Percentiles rank a stretch among this genome's conserved stretches.
These are phyloP conservation scores for Toxotes lorentzi DNA, from an alignment of 2,797 vertebrate species.

Conservation along the genomic window DNA sequence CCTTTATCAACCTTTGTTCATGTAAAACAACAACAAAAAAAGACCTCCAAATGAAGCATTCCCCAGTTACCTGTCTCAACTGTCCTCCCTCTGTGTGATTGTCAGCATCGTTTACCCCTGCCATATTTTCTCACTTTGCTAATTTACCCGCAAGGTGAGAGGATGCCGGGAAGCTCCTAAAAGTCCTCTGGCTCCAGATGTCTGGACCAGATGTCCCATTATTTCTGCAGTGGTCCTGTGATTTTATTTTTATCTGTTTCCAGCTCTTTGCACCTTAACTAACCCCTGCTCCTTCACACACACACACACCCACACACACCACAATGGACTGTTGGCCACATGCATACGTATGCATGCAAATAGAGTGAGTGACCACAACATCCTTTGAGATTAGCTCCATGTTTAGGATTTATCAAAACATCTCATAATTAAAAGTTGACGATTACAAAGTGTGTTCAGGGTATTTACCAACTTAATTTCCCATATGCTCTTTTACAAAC, in stretches of 20 bases:
- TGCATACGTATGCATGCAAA: constrained; percentile 31
- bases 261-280: constrained; percentile 73
- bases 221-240: constrained; percentile 80
- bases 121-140: constrained; percentile 86
- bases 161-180: constrained; percentile 81
- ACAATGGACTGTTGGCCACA: constrained; percentile 24
- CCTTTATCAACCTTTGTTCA: constrained; percentile 68
- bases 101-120: constrained; percentile 85
- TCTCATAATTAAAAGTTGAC: constrained; percentile 64
- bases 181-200: constrained; percentile 87
- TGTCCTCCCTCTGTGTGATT: constrained; percentile 80
- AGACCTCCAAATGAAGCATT: constrained; percentile 71
- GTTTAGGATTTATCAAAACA: constrained; percentile 49
- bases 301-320: not conserved
- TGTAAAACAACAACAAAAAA: constrained; percentile 59
- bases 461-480: constrained; percentile 38
- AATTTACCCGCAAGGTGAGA: constrained; percentile 87
- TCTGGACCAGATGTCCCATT: constrained; percentile 87
- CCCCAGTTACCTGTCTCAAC: constrained; percentile 69
- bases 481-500: constrained; percentile 37
- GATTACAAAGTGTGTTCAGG: constrained; percentile 33
- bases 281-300: constrained; percentile 28
- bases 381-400: constrained; percentile 51
- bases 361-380: constrained; percentile 32
- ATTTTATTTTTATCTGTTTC: constrained; percentile 78